phyloP scores from a whole-genome alignment of 2,113 vertebrate genomes.

The Hippocampus comes region DNA sequence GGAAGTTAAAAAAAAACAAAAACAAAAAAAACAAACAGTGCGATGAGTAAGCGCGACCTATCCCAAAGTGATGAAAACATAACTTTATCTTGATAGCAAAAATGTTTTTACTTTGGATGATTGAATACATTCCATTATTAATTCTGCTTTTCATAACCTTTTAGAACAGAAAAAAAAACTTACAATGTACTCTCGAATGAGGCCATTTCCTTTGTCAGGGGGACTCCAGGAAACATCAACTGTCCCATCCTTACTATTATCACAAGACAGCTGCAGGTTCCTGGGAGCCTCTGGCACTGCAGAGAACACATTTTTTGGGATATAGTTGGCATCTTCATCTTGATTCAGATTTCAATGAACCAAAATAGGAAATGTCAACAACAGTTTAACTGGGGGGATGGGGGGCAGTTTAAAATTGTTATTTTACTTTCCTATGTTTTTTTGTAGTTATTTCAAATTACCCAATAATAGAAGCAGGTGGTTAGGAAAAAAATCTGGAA shows the following conservation, averaged over 20 bases:
- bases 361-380: not conserved
- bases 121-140: not conserved
- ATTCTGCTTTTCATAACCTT: not conserved
- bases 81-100: not conserved
- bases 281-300: conserved; percentile 88
- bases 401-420: not conserved
- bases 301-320: not conserved
- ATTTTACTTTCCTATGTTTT: too few relatives aligned
- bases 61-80: not conserved
- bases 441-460: not conserved
- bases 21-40: too few relatives aligned
- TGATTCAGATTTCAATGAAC: not conserved
- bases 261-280: conserved; percentile 82
- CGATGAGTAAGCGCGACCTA: too few relatives aligned
- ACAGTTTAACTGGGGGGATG: not conserved
- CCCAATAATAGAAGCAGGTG: not conserved
- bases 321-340: not conserved
- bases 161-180: conserved; percentile 54
- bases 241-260: conserved; percentile 76
- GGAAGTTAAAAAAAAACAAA: too few relatives aligned
- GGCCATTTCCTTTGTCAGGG: conserved; percentile 80
- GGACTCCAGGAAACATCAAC: conserved; percentile 79
- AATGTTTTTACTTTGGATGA: not conserved
- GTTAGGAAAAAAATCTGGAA: not conserved
- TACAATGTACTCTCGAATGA: conserved; percentile 91